A percentile compares a stretch with the other conserved stretches of the same genome.
Evolutionary conservation across 2,888 invertebrate genomes (phyloP).

Genomic region (Sepiola atlantica): DNA sequence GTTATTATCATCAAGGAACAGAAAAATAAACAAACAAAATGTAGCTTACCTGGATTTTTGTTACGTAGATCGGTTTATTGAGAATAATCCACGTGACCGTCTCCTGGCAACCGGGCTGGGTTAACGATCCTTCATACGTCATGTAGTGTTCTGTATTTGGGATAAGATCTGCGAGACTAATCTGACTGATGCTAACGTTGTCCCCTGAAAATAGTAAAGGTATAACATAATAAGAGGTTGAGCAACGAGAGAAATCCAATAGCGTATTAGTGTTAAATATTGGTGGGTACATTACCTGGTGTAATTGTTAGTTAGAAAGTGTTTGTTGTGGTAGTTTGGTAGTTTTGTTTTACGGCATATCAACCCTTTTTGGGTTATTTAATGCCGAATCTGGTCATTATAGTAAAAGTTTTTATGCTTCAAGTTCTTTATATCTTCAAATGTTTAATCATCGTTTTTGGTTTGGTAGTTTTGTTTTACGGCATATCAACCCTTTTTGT

Average conservation of each 20-base stretch:
- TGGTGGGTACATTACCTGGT: too few species aligned
- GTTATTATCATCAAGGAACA: background rate
- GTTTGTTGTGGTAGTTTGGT: too few species aligned
- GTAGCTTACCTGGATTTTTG: conserved; percentile 89
- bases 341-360: too few species aligned
- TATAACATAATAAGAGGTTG: background rate
- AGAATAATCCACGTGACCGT: conserved; percentile 98
- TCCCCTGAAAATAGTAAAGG: background rate
- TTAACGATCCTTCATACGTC: conserved; percentile 98
- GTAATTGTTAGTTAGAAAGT: too few species aligned
- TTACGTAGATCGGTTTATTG: conserved; percentile 98
- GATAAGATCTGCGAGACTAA: conserved; percentile 77
- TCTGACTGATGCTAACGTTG: conserved; percentile 23
- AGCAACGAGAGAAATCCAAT: background rate
- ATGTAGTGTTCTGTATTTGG: conserved; percentile 94
- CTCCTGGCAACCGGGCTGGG: conserved; percentile 98
- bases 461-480: too few species aligned
- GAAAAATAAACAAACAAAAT: background rate
- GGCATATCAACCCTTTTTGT: too few species aligned
- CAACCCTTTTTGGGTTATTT: too few species aligned
- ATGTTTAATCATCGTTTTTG: too few species aligned
- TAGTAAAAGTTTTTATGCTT: too few species aligned
- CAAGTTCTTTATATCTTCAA: too few species aligned
- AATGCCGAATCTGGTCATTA: too few species aligned
- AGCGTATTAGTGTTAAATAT: background rate